A percentile compares a stretch with the other conserved stretches of the same genome.
Conservation (phyloP, 2,888 invertebrate genomes). For the Norana najaformis region DNA sequence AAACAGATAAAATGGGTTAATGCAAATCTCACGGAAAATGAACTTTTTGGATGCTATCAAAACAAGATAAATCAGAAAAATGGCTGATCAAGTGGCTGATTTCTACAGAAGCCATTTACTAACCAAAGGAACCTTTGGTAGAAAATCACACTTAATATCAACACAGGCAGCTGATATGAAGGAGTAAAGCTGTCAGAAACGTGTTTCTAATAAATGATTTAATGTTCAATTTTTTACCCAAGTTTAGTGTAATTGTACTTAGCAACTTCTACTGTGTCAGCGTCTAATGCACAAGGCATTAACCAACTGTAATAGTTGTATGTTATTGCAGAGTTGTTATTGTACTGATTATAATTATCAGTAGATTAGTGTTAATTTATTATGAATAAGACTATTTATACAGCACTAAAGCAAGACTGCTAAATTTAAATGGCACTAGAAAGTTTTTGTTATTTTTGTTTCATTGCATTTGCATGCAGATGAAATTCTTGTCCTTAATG, state of each 20-base stretch:
- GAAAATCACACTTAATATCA: not conserved
- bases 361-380: too few species aligned
- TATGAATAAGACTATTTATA: not conserved
- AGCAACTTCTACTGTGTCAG: too few species aligned
- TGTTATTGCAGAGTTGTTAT: not conserved
- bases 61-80: not conserved
- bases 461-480: too few species aligned
- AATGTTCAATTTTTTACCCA: not conserved
- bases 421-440: not conserved
- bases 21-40: not conserved
- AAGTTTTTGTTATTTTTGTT: not conserved
- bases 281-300: too few species aligned
- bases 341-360: too few species aligned
- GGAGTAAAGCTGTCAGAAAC: not conserved
- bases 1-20: constrained; percentile 5
- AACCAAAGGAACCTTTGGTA: not conserved
- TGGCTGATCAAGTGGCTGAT: not conserved
- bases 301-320: too few species aligned
- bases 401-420: not conserved
- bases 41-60: not conserved
- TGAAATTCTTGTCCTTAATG: not conserved
- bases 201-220: not conserved
- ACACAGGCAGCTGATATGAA: not conserved
- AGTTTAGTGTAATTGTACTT: too few species aligned
- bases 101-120: not conserved